These are phyloP conservation scores for Branchellion lobata DNA, from an alignment of 2,888 invertebrate genomes.

Conservation along the genomic window DNA sequence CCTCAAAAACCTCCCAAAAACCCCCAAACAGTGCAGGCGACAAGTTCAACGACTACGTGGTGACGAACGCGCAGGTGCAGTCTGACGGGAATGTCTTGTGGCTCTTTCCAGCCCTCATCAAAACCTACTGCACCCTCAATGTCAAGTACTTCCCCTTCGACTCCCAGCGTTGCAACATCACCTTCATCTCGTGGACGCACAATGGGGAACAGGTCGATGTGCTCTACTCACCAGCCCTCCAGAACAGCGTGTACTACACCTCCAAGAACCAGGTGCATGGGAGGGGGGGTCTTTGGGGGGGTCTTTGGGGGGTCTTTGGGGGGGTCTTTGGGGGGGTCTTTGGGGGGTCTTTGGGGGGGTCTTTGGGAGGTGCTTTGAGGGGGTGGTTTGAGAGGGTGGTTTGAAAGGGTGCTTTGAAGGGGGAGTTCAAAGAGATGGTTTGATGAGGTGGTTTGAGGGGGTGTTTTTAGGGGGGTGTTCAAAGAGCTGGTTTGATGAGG, in stretches of 20 bases:
- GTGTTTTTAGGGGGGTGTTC: too few species aligned
- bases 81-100: constrained; percentile 65
- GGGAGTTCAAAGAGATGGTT: too few species aligned
- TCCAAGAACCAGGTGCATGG: constrained; percentile 77
- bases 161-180: constrained; percentile 63
- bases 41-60: constrained; percentile 55
- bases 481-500: too few species aligned
- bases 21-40: constrained; percentile 51
- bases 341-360: too few species aligned
- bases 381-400: too few species aligned
- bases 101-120: constrained; percentile 64
- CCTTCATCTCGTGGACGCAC: constrained; percentile 66
- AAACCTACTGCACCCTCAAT: constrained; percentile 64
- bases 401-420: not conserved
- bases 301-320: too few species aligned
- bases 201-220: constrained; percentile 61
- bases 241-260: constrained; percentile 67
- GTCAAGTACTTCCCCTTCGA: constrained; percentile 66
- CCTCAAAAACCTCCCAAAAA: too few species aligned
- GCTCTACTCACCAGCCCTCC: constrained; percentile 51
- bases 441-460: too few species aligned
- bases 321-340: too few species aligned
- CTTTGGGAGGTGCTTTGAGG: too few species aligned
- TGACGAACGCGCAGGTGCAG: constrained; percentile 64
- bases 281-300: too few species aligned